Base-by-base conservation (phyloP, 1,140 invertebrate species). In the Adelges cooleyi region DNA sequence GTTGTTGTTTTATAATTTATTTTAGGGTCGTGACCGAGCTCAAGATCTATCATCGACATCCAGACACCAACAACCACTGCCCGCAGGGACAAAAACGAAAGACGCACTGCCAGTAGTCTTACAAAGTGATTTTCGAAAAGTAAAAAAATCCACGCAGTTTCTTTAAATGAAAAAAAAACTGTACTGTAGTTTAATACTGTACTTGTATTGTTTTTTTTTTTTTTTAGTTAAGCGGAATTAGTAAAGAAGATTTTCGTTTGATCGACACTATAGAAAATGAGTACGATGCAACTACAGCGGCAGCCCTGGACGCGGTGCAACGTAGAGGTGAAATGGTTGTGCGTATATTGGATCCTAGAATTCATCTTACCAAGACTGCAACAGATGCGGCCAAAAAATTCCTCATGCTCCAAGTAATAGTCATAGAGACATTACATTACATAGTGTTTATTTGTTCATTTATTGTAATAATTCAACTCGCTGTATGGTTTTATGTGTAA, bases 251-350 rank as follows among this genome's bases (percentile, higher is more conserved):
- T 76, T 95, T 95, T 80, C 87, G 91, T 69, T 91, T 95, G 81
- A 90, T 95, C 80, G 91, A 95, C 79, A 89, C 89, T 67, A 86
- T 95, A 67, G 92, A 95, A 78, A 93, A 94, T 77, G 91, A 94
- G 76, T 89, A 92, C 78, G 91, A 94, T 77, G 86, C 88, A 48
- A 89, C 88, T 65, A 92, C 89, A 68, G 90, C 90, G 52, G 89
- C 89, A 38, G 89, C 90, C 48, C 80, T 94, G 75, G 89, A 92
- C 78, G 87, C 88, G 70, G 90, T 93, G 75, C 91, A 94, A 76
- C 80, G 87, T 71, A 90, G 90, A 50, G 90, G 90, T 70, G 92
- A 95, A 79, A 95, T 95, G 92, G 87, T 95, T 68, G 90, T 95
- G 42, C 82, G 91, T 69, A 85, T 92, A 72, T 81, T 95, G 71